Conservation (phyloP, 1,140 invertebrate genomes). For the Camponotus vicinus region DNA sequence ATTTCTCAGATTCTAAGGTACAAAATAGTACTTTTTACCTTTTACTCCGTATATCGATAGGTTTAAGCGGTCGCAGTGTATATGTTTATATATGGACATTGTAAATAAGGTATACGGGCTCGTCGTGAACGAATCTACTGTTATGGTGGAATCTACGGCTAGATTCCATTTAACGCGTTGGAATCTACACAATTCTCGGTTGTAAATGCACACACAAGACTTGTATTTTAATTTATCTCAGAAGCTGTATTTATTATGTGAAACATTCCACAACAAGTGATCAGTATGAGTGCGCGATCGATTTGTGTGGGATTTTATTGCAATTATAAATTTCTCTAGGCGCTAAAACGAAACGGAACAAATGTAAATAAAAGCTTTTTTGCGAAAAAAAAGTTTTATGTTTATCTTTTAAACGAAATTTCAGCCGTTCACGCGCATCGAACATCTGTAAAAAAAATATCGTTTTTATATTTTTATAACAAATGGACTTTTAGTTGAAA, state of each 20-base stretch:
- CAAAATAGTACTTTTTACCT: slow-evolving; percentile 75
- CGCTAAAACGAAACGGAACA: slow-evolving; percentile 70
- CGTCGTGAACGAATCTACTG: slow-evolving; percentile 70
- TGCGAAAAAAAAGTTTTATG: slow-evolving; percentile 66
- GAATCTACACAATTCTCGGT: slow-evolving; percentile 61
- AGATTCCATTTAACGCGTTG: slow-evolving; percentile 52
- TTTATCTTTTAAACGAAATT: slow-evolving; percentile 38
- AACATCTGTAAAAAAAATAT: slow-evolving; percentile 3
- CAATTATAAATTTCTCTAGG: slow-evolving; percentile 75
- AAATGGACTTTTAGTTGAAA: slow-evolving; percentile 26
- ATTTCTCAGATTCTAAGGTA: slow-evolving; percentile 72
- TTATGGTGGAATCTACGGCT: slow-evolving; percentile 62
- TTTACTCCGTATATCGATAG: slow-evolving; percentile 72
- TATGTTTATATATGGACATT: slow-evolving; percentile 76
- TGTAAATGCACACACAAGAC: slow-evolving; percentile 72
- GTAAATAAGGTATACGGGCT: slow-evolving; percentile 75
- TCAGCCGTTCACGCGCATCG: not conserved
- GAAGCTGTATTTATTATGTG: slow-evolving; percentile 75
- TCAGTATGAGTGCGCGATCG: slow-evolving; percentile 67
- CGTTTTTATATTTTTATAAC: slow-evolving; percentile 41
- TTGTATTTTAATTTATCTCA: slow-evolving; percentile 74
- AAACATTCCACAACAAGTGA: slow-evolving; percentile 72
- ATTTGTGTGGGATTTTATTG: slow-evolving; percentile 74
- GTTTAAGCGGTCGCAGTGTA: slow-evolving; percentile 73
- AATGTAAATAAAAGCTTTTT: slow-evolving; percentile 77